A percentile compares a stretch with the other conserved stretches of the same genome.
These are phyloP conservation scores for Anguilla megastoma DNA, from an alignment of 2,797 vertebrate genomes.

Conservation along the genomic window DNA sequence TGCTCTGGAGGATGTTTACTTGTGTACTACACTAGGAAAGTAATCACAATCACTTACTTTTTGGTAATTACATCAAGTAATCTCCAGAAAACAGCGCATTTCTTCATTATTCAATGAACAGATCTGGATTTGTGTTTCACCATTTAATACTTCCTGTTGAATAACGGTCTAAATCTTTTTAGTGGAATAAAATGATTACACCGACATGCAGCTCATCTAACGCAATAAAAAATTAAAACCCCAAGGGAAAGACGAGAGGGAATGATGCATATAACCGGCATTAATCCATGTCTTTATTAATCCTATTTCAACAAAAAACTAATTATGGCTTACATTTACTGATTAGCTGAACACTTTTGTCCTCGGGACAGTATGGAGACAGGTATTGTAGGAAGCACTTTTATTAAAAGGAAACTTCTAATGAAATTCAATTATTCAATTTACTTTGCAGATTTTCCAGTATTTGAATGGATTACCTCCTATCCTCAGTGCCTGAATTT, in stretches of 20 bases:
- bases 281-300: conserved; percentile 24
- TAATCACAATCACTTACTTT: background rate
- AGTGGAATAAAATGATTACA: conserved; percentile 17
- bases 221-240: conserved; percentile 9
- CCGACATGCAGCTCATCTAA: background rate
- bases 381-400: background rate
- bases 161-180: conserved; percentile 21
- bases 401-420: background rate
- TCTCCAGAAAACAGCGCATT: background rate
- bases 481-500: background rate
- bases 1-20: background rate
- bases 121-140: background rate
- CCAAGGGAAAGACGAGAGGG: background rate
- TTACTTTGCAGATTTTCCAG: background rate
- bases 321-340: conserved; percentile 16
- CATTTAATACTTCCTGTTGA: background rate
- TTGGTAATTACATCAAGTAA: background rate
- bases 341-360: conserved; percentile 7
- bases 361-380: background rate
- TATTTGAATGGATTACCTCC: background rate
- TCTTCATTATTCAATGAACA: background rate
- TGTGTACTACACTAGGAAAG: background rate
- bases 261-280: background rate
- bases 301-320: background rate
- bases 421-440: background rate